phyloP scores from a whole-genome alignment of 2,888 invertebrate species.

The Luffia ferchaultella region DNA sequence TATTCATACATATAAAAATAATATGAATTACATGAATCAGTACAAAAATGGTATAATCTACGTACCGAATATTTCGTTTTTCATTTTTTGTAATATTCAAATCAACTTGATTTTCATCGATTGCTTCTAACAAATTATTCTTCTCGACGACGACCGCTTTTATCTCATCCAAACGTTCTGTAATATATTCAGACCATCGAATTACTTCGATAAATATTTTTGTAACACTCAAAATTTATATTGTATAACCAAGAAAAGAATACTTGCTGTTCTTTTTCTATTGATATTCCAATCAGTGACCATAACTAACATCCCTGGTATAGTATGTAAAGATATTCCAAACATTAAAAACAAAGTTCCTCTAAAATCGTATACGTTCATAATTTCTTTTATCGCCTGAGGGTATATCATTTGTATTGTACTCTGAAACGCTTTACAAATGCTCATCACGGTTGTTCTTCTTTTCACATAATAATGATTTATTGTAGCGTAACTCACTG shows the following conservation, averaged over 20 bases:
- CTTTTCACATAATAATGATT: slow-evolving; percentile 69
- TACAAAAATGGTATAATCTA: no score
- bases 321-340: slow-evolving; percentile 65
- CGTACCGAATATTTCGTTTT: no score
- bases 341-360: slow-evolving; percentile 68
- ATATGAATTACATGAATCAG: no score
- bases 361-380: slow-evolving; percentile 66
- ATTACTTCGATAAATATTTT: slow-evolving; percentile 8
- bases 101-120: not conserved
- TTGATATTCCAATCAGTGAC: slow-evolving; percentile 25
- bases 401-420: slow-evolving; percentile 67
- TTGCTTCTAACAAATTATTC: not conserved
- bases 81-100: no score
- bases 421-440: slow-evolving; percentile 68
- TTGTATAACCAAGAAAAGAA: slow-evolving; percentile 21
- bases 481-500: slow-evolving; percentile 69
- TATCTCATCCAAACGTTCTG: not conserved
- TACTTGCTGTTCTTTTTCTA: slow-evolving; percentile 47
- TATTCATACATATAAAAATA: no score
- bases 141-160: not conserved
- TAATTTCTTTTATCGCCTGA: slow-evolving; percentile 52
- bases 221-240: slow-evolving; percentile 8
- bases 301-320: slow-evolving; percentile 68
- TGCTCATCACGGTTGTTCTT: slow-evolving; percentile 69
- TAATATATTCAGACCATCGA: not conserved